Percentiles rank a stretch among this genome's conserved stretches.
Evolutionary conservation across 2,113 vertebrate genomes (phyloP).

Genomic region (Elaphurus davidianus): DNA sequence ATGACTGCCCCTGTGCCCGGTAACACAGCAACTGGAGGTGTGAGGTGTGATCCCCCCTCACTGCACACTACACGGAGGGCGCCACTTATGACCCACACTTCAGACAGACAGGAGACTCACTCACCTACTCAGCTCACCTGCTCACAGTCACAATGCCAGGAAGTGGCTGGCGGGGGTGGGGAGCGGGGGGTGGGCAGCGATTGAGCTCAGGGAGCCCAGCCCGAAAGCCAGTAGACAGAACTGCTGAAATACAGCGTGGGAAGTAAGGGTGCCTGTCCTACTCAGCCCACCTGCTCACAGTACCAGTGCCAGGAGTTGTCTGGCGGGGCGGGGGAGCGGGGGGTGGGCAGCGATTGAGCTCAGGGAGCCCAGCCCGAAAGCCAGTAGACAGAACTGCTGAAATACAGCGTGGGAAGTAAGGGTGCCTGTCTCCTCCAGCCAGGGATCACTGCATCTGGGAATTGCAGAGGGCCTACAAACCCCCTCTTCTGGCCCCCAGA

Average conservation of each 20-base stretch:
- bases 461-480: too few relatives aligned
- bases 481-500: too few relatives aligned
- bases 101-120: not conserved
- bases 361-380: not conserved
- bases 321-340: not conserved
- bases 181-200: not conserved
- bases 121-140: not conserved
- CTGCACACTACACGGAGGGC: too few relatives aligned
- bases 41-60: too few relatives aligned
- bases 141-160: rapidly evolving
- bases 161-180: not conserved
- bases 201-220: not conserved
- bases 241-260: not conserved
- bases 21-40: too few relatives aligned
- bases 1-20: not conserved
- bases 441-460: not conserved
- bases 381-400: not conserved
- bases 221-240: too few relatives aligned
- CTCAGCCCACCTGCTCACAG: rapidly evolving
- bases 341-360: not conserved
- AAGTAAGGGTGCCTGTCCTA: not conserved
- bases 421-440: not conserved
- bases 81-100: too few relatives aligned
- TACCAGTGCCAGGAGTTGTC: not conserved
- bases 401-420: rapidly evolving